Evolutionary conservation across 1,140 invertebrate genomes (phyloP).

Genomic region (Lordiphosa stackelbergi): DNA sequence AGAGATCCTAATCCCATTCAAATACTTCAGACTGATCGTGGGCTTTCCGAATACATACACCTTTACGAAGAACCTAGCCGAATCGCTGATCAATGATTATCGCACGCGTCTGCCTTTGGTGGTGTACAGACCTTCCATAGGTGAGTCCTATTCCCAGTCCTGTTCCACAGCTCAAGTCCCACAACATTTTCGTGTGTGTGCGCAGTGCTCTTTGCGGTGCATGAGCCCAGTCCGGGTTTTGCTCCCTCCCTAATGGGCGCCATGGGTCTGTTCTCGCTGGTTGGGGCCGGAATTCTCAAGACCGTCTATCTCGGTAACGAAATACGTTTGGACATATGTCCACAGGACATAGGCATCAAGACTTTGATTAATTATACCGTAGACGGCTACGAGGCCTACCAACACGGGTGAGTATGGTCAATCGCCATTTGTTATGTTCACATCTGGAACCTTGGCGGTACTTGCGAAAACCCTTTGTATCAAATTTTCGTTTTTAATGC

Average conservation of each 20-base stretch:
- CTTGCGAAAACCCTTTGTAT: too few species aligned
- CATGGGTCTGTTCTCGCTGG: slow-evolving; percentile 64
- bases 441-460: too few species aligned
- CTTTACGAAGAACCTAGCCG: slow-evolving; percentile 89
- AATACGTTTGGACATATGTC: slow-evolving; percentile 54
- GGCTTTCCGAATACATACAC: slow-evolving; percentile 91
- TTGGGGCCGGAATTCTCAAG: slow-evolving; percentile 58
- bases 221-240: slow-evolving; percentile 59
- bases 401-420: slow-evolving; percentile 9
- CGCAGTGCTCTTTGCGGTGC: slow-evolving; percentile 49
- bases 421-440: too few species aligned
- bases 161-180: background rate
- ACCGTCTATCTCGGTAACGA: slow-evolving; percentile 44
- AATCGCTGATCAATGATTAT: slow-evolving; percentile 86
- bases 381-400: slow-evolving; percentile 24
- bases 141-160: slow-evolving; percentile 17
- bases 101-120: slow-evolving; percentile 84
- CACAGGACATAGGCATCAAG: slow-evolving; percentile 61
- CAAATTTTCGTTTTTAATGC: too few species aligned
- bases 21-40: slow-evolving; percentile 79
- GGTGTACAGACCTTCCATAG: slow-evolving; percentile 94
- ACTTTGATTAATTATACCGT: slow-evolving; percentile 39
- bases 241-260: slow-evolving; percentile 65
- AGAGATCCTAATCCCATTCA: background rate
- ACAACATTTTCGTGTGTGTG: slow-evolving; percentile 3